These are phyloP conservation scores for Atrichornis clamosus DNA, from an alignment of 2,113 vertebrate species.

Conservation along the genomic window DNA sequence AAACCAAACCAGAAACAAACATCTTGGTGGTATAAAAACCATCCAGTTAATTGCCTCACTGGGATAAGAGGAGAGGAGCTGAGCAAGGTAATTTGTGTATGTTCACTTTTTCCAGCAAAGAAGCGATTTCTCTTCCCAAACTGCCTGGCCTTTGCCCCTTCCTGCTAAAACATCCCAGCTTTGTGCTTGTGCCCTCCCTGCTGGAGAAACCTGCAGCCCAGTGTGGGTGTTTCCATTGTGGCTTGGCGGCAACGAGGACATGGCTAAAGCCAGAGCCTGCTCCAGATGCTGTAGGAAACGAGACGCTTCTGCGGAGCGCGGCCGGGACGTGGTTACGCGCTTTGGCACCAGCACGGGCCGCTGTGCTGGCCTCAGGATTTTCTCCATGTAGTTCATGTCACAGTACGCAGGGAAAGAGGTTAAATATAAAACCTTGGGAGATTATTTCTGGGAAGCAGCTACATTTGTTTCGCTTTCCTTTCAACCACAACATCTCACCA, in stretches of 20 bases:
- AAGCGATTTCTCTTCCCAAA: neutral
- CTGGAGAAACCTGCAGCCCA: neutral
- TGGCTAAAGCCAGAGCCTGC: neutral
- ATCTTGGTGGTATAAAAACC: neutral
- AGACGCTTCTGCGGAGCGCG: neutral
- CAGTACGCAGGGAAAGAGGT: neutral
- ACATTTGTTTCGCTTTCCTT: neutral
- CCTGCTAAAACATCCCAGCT: neutral
- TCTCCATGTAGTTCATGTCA: neutral
- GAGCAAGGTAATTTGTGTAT: neutral
- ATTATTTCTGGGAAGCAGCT: neutral
- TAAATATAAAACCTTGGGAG: neutral
- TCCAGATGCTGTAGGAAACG: neutral
- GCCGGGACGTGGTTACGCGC: neutral
- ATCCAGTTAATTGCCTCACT: neutral
- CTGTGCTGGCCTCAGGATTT: neutral
- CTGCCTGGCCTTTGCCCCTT: neutral
- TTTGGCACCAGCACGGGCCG: neutral
- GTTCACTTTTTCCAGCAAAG: neutral
- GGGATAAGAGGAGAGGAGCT: neutral
- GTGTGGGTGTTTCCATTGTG: neutral
- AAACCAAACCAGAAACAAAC: neutral
- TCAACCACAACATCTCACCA: neutral
- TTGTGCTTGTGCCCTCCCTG: neutral
- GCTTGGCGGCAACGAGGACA: rapidly evolving